Base-by-base conservation (phyloP, 37 sponge, comb jelly and placozoan species). In the Theonella swinhoei region DNA sequence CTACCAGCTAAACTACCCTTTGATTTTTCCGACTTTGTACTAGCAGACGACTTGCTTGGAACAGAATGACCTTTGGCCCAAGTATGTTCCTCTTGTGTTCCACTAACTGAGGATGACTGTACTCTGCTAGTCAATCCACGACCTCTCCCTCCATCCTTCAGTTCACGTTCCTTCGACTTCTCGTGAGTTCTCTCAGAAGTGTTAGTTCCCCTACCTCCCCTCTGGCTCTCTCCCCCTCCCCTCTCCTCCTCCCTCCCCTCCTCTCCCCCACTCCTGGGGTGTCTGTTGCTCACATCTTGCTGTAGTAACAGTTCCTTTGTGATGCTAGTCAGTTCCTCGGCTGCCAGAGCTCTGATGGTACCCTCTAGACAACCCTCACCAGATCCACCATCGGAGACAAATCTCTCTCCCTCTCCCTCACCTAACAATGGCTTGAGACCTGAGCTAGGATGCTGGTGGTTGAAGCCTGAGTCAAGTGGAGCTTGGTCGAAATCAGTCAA, bases 321-420 rank as follows among this genome's bases (percentile, higher is more conserved):
- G 14, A 71, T 28, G n/a, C 60, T 83, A 3, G 84, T 39, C 40
- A 89, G 25, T 36, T 89, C 89, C 72, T 83, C 74, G 25, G 24
- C 42, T 3, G 89, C 75, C 19, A 89, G 69, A 35, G 73, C 79
- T 33, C 84, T 69, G 39, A 89, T 42, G 14, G 70, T 58, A 2
- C 82, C 89, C 11, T 64, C 24, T 31, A 89, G 32, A 34, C 31
- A 36, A 40, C 11, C 14, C 23, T 41, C n/a, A n/a, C 47, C 47
- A 23, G 2, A 3, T 25, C 25, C 7, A 17, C 77, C 31, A 29
- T 60, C 22, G 14, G 9, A 25, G 2, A 23, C 70, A 2, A 25
- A 25, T 30, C 35, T 26, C 35, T 8, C 70, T 69, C 70, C 33
- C 30, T 29, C 32, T 30, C 36, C 22, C 30, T 33, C 19, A 23